Conservation (phyloP, 2,113 vertebrate genomes). For the Lophura nycthemera region DNA sequence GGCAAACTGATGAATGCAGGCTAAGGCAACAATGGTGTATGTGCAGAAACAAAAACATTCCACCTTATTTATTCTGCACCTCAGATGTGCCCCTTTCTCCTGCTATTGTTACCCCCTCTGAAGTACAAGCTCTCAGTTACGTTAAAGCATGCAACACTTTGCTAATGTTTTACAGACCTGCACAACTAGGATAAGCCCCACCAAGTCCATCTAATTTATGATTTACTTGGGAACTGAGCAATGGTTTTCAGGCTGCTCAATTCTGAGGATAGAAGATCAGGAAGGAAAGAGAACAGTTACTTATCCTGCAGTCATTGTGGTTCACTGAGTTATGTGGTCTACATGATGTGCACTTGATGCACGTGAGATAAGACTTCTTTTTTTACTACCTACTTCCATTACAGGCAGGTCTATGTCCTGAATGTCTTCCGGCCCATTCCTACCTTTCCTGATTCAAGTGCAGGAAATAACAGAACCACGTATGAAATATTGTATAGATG, state of each 20-base stretch:
- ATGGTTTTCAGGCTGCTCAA: not conserved
- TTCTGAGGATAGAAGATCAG: conserved; percentile 43
- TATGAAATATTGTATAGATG: not conserved
- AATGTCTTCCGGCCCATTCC: conserved; percentile 61
- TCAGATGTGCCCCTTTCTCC: not conserved
- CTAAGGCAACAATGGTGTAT: not conserved
- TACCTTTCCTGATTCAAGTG: conserved; percentile 35
- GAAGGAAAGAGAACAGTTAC: conserved; percentile 56
- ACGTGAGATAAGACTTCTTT: not conserved
- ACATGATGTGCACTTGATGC: not conserved
- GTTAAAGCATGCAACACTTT: not conserved
- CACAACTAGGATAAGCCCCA: not conserved
- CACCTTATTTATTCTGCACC: not conserved
- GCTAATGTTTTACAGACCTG: not conserved
- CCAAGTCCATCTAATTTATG: not conserved
- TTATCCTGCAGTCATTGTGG: conserved; percentile 27
- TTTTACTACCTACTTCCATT: conserved; percentile 38
- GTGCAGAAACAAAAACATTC: not conserved
- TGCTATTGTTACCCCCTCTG: not conserved
- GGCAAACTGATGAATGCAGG: not conserved
- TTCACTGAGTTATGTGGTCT: conserved; percentile 48
- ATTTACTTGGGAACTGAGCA: conserved; percentile 10
- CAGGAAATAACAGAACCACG: conserved; percentile 23
- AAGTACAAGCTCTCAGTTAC: not conserved
- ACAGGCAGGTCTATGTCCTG: not conserved